A percentile compares a stretch with the other conserved stretches of the same genome.
phyloP scores from a whole-genome alignment of 2,888 invertebrate genomes.

The Buathra laborator region DNA sequence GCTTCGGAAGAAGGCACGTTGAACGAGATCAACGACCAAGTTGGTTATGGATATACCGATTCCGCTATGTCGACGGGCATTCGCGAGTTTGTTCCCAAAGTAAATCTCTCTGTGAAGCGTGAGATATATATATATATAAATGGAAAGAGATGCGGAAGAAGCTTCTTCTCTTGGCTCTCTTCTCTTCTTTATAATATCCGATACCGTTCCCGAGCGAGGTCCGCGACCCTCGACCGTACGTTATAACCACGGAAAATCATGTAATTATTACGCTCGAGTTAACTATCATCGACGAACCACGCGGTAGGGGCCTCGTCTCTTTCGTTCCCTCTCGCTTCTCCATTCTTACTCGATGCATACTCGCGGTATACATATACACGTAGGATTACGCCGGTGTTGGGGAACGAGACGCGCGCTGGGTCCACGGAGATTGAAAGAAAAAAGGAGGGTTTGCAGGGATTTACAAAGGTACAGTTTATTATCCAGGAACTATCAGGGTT shows the following conservation, averaged over 20 bases:
- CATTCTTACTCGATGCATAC: slow-evolving; percentile 52
- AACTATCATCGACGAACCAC: slow-evolving; percentile 77
- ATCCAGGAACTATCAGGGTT: background rate
- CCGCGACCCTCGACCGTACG: slow-evolving; percentile 74
- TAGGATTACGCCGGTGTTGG: slow-evolving; percentile 5
- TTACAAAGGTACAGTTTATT: background rate
- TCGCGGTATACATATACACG: slow-evolving; percentile 29
- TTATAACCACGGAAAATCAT: slow-evolving; percentile 79
- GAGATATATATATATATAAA: slow-evolving; percentile 24
- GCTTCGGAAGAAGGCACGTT: slow-evolving; percentile 27
- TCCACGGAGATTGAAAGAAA: slow-evolving; percentile 46
- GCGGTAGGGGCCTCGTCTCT: slow-evolving; percentile 66
- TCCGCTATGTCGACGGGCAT: slow-evolving; percentile 40
- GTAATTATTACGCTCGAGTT: slow-evolving; percentile 83
- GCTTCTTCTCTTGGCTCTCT: slow-evolving; percentile 48
- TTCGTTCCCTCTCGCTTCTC: slow-evolving; percentile 63
- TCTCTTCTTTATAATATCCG: slow-evolving; percentile 74
- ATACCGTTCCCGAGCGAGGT: slow-evolving; percentile 76
- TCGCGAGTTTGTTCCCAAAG: slow-evolving; percentile 52
- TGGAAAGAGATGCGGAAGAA: slow-evolving; percentile 54
- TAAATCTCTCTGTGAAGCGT: slow-evolving; percentile 39
- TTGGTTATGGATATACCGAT: slow-evolving; percentile 30
- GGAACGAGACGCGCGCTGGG: slow-evolving; percentile 39
- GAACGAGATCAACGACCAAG: slow-evolving; percentile 49
- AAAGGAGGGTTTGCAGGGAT: background rate